These are phyloP conservation scores for Drosophila santomea DNA, from an alignment of 1,140 invertebrate genomes.

Conservation along the genomic window DNA sequence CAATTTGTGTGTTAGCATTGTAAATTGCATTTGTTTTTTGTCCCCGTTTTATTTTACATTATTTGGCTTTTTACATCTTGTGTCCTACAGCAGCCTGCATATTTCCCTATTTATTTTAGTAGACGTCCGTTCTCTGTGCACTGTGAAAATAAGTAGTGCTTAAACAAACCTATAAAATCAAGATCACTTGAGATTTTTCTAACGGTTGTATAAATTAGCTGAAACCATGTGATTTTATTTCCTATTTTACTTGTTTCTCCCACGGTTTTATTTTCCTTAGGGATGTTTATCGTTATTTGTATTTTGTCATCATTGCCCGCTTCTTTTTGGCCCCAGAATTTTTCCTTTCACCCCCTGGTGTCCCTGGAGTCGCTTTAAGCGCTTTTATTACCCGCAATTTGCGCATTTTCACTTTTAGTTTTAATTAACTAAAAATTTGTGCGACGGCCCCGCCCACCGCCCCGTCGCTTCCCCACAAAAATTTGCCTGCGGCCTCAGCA, in stretches of 20 bases:
- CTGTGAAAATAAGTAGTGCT: neutral
- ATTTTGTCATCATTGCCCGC: slow-evolving; percentile 44
- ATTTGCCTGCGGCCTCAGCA: slow-evolving; percentile 27
- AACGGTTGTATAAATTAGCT: too few relatives aligned
- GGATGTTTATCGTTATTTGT: slow-evolving; percentile 46
- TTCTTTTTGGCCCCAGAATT: slow-evolving; percentile 14
- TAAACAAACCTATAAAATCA: too few relatives aligned
- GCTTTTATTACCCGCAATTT: slow-evolving; percentile 78
- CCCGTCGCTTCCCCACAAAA: slow-evolving; percentile 13
- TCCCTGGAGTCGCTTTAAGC: slow-evolving; percentile 49
- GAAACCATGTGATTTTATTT: too few relatives aligned
- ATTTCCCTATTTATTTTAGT: slow-evolving; percentile 55
- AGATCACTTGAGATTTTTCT: too few relatives aligned
- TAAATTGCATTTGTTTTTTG: slow-evolving; percentile 69
- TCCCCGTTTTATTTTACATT: slow-evolving; percentile 2
- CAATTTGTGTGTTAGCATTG: slow-evolving; percentile 65
- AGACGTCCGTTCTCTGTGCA: slow-evolving; percentile 23
- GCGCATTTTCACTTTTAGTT: slow-evolving; percentile 79
- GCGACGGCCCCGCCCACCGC: slow-evolving; percentile 35
- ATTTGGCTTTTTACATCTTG: slow-evolving; percentile 7
- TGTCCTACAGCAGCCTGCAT: slow-evolving; percentile 20
- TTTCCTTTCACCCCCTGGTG: slow-evolving; percentile 1
- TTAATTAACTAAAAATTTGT: slow-evolving; percentile 78
- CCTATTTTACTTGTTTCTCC: neutral
- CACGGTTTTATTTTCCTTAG: slow-evolving; percentile 1